phyloP scores from a whole-genome alignment of 2,113 vertebrate genomes.

The Polypterus senegalus region DNA sequence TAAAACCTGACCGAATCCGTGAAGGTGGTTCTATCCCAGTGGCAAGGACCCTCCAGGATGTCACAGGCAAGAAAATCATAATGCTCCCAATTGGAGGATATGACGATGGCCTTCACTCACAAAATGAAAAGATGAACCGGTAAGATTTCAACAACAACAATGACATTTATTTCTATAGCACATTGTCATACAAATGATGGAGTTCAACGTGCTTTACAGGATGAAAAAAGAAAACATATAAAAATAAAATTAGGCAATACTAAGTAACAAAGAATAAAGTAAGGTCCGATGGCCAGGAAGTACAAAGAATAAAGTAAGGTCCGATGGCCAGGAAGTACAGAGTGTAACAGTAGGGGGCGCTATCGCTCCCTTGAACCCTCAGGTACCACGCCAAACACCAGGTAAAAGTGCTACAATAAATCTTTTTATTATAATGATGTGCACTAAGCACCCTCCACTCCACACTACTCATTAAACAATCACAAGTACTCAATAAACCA shows the following conservation, averaged over 20 bases:
- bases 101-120: slow-evolving; percentile 60
- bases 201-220: neutral
- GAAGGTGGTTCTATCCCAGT: slow-evolving; percentile 61
- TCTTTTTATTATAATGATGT: too few species aligned
- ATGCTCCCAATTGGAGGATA: slow-evolving; percentile 60
- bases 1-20: slow-evolving; percentile 54
- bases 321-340: too few species aligned
- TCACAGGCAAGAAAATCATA: slow-evolving; percentile 52
- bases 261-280: neutral
- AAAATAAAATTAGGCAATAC: neutral
- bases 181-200: neutral
- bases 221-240: neutral
- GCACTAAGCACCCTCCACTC: too few species aligned
- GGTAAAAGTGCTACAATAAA: too few species aligned
- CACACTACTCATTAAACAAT: too few species aligned
- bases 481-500: too few species aligned
- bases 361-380: too few species aligned
- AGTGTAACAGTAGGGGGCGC: too few species aligned
- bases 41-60: slow-evolving; percentile 49
- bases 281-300: neutral
- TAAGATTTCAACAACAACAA: slow-evolving; percentile 8
- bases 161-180: neutral
- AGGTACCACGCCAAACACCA: too few species aligned
- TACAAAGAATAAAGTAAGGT: too few species aligned
- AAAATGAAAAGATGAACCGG: slow-evolving; percentile 66